Evolutionary conservation across 1,140 invertebrate genomes (phyloP), one percentile per base, ranked within the genome.

Genomic region (Caenorhabditis tropicalis): DNA sequence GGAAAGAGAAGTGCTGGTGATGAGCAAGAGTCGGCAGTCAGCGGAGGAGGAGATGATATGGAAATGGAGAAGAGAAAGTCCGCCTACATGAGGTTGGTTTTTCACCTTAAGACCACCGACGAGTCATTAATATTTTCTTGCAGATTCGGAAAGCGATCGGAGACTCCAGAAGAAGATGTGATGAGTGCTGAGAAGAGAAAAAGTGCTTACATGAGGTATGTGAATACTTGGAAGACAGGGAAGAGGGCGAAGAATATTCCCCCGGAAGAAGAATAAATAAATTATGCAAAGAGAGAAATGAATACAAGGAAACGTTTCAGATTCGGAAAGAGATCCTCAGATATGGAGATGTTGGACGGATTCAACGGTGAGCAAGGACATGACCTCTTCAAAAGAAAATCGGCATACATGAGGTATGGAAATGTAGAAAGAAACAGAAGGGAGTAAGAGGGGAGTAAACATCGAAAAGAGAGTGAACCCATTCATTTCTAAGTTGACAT

Each of bases 201-300:
- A 81, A 82, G 80, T 65, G 86, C 86, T 27, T 87, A 87, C 84
- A 87, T 87, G 86, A 85, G 86, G 86, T 87, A 31, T 53, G 53
- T 33, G 33, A 51, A 29, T 53, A 15, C 36, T 4, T 79, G 12
- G 12, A 43, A 49, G 39, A 51, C 19, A 16, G 27, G 15, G 6
- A 4, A 29, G 12, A 58, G n/a, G n/a, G n/a, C 5, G 53, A 58
- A 27, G 39, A 12, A n/a, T n/a, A n/a, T 46, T 16, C 19, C 19
- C 19, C 43, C 19, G 4, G 27, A 29, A 10, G 9, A 19, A 7
- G 7, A 65, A 65, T 65, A 6, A 65, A 74, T 43, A 29, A 74
- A 43, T 74, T 74, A 74, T 74, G 33, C 1, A 74, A 24, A 65
- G 15, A 1, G 15, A 12, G 21, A n/a, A n/a, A 51, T n/a, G 0